Evolutionary conservation across 1,140 invertebrate species (phyloP).

Genomic region (Heliconius nattereri): DNA sequence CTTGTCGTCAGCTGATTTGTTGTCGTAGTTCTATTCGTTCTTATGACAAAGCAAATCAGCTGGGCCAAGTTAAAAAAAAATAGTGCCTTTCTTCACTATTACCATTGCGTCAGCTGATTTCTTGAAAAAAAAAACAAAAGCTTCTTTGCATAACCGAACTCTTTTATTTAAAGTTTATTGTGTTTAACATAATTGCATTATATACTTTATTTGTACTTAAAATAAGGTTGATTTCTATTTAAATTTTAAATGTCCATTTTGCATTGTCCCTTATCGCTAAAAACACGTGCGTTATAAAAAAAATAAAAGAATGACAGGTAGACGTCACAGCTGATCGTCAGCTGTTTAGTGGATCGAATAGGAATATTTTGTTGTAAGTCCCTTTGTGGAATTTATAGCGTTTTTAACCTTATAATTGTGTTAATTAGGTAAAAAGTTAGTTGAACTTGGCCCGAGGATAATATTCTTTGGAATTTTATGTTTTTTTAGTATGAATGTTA

Average conservation of each 20-base stretch:
- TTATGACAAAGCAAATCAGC: slow-evolving; percentile 27
- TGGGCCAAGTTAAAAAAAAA: slow-evolving; percentile 20
- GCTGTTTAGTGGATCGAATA: slow-evolving; percentile 25
- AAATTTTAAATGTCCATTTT: slow-evolving; percentile 19
- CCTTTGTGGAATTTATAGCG: background rate
- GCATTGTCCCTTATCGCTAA: slow-evolving; percentile 32
- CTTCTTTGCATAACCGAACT: slow-evolving; percentile 36
- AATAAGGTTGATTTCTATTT: slow-evolving; percentile 1
- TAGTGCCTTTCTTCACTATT: slow-evolving; percentile 28
- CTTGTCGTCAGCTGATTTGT: background rate
- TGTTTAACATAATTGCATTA: background rate
- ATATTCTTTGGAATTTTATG: background rate
- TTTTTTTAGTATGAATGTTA: slow-evolving; percentile 11
- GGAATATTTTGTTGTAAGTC: slow-evolving; percentile 15
- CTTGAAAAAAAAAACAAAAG: slow-evolving; percentile 25
- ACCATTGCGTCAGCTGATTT: slow-evolving; percentile 35
- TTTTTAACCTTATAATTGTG: background rate
- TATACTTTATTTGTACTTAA: background rate
- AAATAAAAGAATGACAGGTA: slow-evolving; percentile 38
- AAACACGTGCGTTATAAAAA: slow-evolving; percentile 37
- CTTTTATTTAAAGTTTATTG: slow-evolving; percentile 27
- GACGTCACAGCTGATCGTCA: slow-evolving; percentile 39
- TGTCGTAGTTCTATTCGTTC: background rate
- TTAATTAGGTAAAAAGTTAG: background rate
- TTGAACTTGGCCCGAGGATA: background rate